Evolutionary conservation across 2,113 vertebrate genomes (phyloP), one percentile per base, ranked within the genome.

Genomic region (Urocolius indicus): DNA sequence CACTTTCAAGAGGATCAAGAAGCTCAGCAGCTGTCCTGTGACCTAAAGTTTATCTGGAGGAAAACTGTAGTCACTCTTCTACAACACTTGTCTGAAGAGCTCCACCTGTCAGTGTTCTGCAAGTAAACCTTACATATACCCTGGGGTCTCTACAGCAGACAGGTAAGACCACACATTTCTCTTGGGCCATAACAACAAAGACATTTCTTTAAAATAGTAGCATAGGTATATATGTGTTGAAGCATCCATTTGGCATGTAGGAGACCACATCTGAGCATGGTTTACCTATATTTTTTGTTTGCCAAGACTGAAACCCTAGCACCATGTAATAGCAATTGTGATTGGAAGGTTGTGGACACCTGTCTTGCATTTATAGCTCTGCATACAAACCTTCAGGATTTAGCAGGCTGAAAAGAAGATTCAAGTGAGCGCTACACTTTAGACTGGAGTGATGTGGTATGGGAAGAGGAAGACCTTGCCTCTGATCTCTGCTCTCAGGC

Each of bases 391-490:
- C 19, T 54, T 73, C 18, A 27, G 18, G 65, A 79, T 73, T 58
- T 69, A 73, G 2, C 15, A 46, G 34, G 9, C 13, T 27, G 58
- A 32, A 54, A 86, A 58, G 10, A 17, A 23, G 36, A 4, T 5
- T 36, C 38, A n/a, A 51, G 10, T 36, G 21, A 69, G 7, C 49
- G 9, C 26, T 62, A 52, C 11, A 17, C 19, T 68, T 68, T 55
- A 69, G 45, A 23, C 3, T 16, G 9, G 29, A 71, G 14, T 10
- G 12, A 13, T 93, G 81, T 66, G 22, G 7, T 67, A 43, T 62
- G 51, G 38, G 71, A 92, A 93, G 43, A 82, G 23, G 27, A 89
- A 63, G 65, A 87, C 30, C 34, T 81, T 74, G 36, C 38, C 52
- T 83, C 45, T 80, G 58, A 90, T 54, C 46, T 20, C 24, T 74